phyloP scores from a whole-genome alignment of 1,140 invertebrate species.

The Brachionus sp. region DNA sequence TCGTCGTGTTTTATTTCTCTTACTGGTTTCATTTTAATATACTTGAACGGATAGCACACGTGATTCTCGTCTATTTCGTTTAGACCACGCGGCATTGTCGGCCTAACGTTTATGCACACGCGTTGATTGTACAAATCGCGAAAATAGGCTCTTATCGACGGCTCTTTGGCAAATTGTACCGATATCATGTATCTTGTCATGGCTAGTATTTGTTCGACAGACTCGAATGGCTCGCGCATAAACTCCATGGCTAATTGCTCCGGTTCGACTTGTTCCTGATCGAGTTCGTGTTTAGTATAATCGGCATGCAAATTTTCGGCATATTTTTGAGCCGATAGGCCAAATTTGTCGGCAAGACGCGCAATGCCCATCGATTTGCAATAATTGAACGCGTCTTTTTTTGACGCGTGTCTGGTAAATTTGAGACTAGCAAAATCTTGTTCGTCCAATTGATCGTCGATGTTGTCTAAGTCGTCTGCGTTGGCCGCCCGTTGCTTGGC shows the following conservation, averaged over 20 bases:
- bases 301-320: slow-evolving; percentile 93
- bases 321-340: slow-evolving; percentile 89
- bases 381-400: slow-evolving; percentile 64
- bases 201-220: neutral
- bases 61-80: slow-evolving; percentile 77
- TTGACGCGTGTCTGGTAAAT: slow-evolving; percentile 61
- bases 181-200: neutral
- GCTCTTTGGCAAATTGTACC: slow-evolving; percentile 77
- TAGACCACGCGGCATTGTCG: slow-evolving; percentile 76
- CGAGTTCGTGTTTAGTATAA: slow-evolving; percentile 90
- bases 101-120: slow-evolving; percentile 74
- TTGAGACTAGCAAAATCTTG: slow-evolving; percentile 44
- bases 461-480: slow-evolving; percentile 48
- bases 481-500: slow-evolving; percentile 61
- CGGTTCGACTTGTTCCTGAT: slow-evolving; percentile 79
- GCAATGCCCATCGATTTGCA: slow-evolving; percentile 48
- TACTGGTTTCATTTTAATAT: slow-evolving; percentile 89
- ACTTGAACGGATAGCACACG: slow-evolving; percentile 79
- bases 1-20: slow-evolving; percentile 80
- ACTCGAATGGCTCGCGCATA: slow-evolving; percentile 14
- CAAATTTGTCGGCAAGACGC: slow-evolving; percentile 66
- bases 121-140: slow-evolving; percentile 85
- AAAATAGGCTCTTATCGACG: slow-evolving; percentile 77
- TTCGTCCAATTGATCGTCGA: slow-evolving; percentile 49
- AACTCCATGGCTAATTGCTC: slow-evolving; percentile 3